A percentile compares a stretch with the other conserved stretches of the same genome.
These are phyloP conservation scores for Leucoptera coffeella DNA, from an alignment of 2,888 invertebrate species.

Conservation along the genomic window DNA sequence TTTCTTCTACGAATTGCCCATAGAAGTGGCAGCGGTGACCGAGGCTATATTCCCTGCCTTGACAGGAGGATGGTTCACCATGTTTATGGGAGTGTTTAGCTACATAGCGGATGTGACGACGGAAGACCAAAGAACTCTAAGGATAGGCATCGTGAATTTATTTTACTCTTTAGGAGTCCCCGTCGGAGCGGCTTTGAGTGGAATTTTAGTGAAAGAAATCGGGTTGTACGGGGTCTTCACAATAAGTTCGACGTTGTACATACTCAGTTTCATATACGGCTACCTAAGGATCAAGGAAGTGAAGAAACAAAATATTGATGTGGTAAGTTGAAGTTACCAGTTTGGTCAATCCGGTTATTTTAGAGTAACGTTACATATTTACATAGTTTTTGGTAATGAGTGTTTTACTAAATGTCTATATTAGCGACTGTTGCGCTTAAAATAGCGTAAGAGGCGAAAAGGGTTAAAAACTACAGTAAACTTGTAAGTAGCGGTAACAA, in stretches of 20 bases:
- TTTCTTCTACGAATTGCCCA: slow-evolving; percentile 70
- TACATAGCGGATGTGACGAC: slow-evolving; percentile 85
- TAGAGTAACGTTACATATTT: no score
- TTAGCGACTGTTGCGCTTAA: no score
- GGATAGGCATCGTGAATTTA: slow-evolving; percentile 84
- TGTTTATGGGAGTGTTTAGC: slow-evolving; percentile 87
- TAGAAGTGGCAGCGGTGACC: slow-evolving; percentile 73
- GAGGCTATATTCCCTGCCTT: slow-evolving; percentile 78
- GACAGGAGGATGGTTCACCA: slow-evolving; percentile 82
- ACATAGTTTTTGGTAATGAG: no score
- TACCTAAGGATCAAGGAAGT: slow-evolving; percentile 66
- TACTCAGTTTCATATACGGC: slow-evolving; percentile 70
- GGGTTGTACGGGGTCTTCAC: slow-evolving; percentile 80
- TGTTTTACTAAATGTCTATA: no score
- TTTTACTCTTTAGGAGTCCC: slow-evolving; percentile 86
- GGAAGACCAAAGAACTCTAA: slow-evolving; percentile 72
- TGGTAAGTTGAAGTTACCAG: slow-evolving; percentile 21
- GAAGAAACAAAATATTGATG: slow-evolving; percentile 23
- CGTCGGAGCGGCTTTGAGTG: slow-evolving; percentile 83
- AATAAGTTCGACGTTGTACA: slow-evolving; percentile 67
- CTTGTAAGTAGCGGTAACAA: no score
- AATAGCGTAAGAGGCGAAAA: no score
- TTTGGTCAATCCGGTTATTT: background rate
- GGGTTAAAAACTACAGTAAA: no score
- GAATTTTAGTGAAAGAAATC: slow-evolving; percentile 66